phyloP scores from a whole-genome alignment of 2,113 vertebrate genomes.

The Oryzias javanicus region DNA sequence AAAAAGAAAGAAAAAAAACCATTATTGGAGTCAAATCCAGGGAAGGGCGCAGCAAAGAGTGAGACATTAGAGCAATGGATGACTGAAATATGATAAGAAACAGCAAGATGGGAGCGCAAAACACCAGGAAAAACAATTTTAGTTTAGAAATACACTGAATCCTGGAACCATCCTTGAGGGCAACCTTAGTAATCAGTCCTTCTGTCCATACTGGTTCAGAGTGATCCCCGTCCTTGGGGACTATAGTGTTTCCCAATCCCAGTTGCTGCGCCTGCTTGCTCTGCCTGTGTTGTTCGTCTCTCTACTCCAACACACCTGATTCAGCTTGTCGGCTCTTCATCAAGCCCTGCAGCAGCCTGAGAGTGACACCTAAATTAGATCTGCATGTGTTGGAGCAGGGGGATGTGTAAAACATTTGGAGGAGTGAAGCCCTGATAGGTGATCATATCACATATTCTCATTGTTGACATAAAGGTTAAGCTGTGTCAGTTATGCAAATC shows the following conservation, averaged over 20 bases:
- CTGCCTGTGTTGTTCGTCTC: no score
- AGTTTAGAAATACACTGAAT: not conserved
- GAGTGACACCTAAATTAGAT: no score
- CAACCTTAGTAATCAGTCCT: not conserved
- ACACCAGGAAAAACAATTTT: constrained; percentile 7
- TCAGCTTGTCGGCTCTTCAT: no score
- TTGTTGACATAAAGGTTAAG: constrained; percentile 3
- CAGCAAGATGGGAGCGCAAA: not conserved
- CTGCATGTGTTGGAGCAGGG: no score
- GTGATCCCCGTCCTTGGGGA: not conserved
- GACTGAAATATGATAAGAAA: not conserved
- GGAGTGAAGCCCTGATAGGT: not conserved
- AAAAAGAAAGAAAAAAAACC: constrained; percentile 8
- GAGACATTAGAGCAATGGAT: constrained; percentile 26
- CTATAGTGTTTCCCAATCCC: not conserved
- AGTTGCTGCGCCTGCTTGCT: no score
- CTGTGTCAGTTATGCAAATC: constrained; percentile 10
- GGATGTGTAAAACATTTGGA: no score
- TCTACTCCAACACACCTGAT: no score
- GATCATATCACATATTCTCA: not conserved
- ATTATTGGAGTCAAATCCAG: constrained; percentile 25
- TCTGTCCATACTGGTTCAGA: constrained; percentile 2
- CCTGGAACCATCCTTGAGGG: not conserved
- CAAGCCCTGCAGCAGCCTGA: no score
- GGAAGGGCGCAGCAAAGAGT: constrained; percentile 46